Evolutionary conservation across 2,797 vertebrate species (phyloP).

Genomic region (Acanthiza pusilla): DNA sequence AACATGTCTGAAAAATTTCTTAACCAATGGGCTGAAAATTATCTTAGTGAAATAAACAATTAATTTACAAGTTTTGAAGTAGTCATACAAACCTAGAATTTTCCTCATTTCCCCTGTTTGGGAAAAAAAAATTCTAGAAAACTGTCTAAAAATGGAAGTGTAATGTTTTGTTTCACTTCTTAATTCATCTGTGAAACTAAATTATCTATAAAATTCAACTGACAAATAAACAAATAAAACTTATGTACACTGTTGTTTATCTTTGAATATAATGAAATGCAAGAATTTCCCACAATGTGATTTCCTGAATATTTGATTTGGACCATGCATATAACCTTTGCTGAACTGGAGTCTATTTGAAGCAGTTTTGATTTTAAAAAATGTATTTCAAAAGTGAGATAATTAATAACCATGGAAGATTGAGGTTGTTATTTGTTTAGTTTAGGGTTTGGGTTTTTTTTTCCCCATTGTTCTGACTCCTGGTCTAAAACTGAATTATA

Average conservation of each 20-base stretch:
- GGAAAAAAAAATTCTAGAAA: neutral
- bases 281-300: neutral
- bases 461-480: neutral
- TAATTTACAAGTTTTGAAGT: neutral
- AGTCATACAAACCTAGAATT: neutral
- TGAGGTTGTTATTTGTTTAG: neutral
- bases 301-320: neutral
- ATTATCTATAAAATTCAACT: neutral
- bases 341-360: neutral
- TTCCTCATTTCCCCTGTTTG: neutral
- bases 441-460: accelerated
- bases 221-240: neutral
- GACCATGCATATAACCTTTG: neutral
- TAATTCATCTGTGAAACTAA: neutral
- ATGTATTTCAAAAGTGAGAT: neutral
- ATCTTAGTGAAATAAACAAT: neutral
- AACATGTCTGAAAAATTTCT: neutral
- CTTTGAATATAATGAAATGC: neutral
- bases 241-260: accelerated
- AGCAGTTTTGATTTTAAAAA: neutral
- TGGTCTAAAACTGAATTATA: neutral
- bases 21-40: neutral
- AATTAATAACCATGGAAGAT: neutral
- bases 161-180: neutral
- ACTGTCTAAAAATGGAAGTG: neutral